phyloP scores from a whole-genome alignment of 2,888 invertebrate species.

The Brenthis daphne region DNA sequence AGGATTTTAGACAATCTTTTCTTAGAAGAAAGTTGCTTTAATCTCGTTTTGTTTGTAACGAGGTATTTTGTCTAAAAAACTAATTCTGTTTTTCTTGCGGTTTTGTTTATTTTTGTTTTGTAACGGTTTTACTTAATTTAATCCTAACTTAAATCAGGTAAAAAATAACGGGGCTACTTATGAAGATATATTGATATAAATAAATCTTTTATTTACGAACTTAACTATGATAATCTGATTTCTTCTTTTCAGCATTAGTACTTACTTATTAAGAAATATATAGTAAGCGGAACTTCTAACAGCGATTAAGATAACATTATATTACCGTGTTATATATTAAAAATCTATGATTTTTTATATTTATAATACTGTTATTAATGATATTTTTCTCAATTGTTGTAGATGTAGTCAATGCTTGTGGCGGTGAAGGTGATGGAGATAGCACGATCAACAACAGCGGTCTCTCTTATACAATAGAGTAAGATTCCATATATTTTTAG shows the following conservation, averaged over 20 bases:
- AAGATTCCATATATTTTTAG: slow-evolving; percentile 54
- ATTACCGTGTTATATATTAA: slow-evolving; percentile 16
- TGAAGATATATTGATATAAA: neutral
- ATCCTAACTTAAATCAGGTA: slow-evolving; percentile 29
- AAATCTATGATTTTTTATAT: slow-evolving; percentile 19
- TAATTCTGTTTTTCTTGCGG: slow-evolving; percentile 18
- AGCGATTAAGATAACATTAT: slow-evolving; percentile 19
- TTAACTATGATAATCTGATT: neutral
- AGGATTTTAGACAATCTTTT: slow-evolving; percentile 32
- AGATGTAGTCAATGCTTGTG: slow-evolving; percentile 94
- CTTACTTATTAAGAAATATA: neutral
- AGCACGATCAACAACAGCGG: slow-evolving; percentile 82
- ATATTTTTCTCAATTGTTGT: slow-evolving; percentile 84
- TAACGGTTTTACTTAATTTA: slow-evolving; percentile 37
- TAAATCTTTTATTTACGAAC: neutral
- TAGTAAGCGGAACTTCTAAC: slow-evolving; percentile 1
- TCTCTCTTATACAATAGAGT: slow-evolving; percentile 81
- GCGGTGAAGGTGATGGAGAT: slow-evolving; percentile 89
- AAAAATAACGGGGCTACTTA: slow-evolving; percentile 1
- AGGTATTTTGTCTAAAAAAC: slow-evolving; percentile 35
- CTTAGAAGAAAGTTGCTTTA: slow-evolving; percentile 29
- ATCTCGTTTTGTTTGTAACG: slow-evolving; percentile 43
- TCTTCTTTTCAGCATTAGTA: slow-evolving; percentile 11
- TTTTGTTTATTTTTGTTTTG: slow-evolving; percentile 31
- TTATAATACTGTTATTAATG: slow-evolving; percentile 50